Base-by-base conservation (phyloP, 1,140 invertebrate genomes). In the Paraescarpia echinospica region DNA sequence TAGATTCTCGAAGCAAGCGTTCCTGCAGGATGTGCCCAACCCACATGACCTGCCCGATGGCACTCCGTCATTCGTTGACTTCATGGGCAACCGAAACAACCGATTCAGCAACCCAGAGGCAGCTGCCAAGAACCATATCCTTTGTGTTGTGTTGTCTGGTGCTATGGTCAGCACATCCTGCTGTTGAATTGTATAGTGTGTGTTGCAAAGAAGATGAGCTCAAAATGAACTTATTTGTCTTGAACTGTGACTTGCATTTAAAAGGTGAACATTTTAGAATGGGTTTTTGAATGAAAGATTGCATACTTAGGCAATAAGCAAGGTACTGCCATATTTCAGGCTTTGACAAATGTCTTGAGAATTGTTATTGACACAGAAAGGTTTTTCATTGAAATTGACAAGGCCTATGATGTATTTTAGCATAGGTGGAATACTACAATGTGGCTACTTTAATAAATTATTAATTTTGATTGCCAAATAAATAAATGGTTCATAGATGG, bases 21-120 rank as follows among this genome's bases (percentile, higher is more conserved):
- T 98, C 96, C 97, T 99, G 89, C 99, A 98, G 95, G 99, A 99
- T 96, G 98, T 99, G 91, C 98, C 98, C 94, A 99, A 99, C 96
- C 99, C 99, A 33, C 99, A 98, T 96, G 97, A 98, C 92, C 97
- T 99, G 94, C 97, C 98, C 33, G 99, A 99, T 97, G 99, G 99
- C 95, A 98, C 98, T 92, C 98, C 98, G 27, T 99, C 99, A 92
- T 99, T 99, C 97, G 99, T 99, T 96, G 99, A 99, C 96, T 99
- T 98, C 96, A 98, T 98, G 94, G 98, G 98, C 94, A 99, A 98
- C 96, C 98, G 99, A 96, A 99, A 99, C 97, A 99, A 99, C 96
- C 95, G 97, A 91, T 97, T 97, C 94, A 96, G 96, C 22, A 97
- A 96, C 93, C 96, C 97, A 33, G 97, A 97, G 93, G 95, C 96